Evolutionary conservation across 2,888 invertebrate species (phyloP), one percentile per base, ranked within the genome.

Genomic region (Tenthredo mesomela): DNA sequence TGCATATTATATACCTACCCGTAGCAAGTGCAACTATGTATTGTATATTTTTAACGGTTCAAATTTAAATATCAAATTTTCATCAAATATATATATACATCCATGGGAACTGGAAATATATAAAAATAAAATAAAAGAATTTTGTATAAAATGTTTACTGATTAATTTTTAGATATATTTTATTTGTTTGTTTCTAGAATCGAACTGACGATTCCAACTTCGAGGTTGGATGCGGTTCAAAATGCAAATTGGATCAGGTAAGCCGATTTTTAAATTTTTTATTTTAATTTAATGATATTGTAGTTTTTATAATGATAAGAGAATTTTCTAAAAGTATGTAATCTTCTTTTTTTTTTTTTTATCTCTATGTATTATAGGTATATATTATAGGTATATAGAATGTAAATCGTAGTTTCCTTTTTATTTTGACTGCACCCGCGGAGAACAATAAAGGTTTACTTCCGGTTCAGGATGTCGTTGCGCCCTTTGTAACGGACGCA

Each of bases 241-340:
- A 95, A 86, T 97, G 97, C 94, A 96, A 95, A 92, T 95, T 96
- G 85, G 95, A 96, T 92, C 96, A 97, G 95, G 97, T 96, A 94
- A 94, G 94, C 91, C 40, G 37, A 29, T 82, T 84, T 84, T 84
- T 87, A 82, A 65, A 80, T 78, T 87, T 85, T 3, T 9, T 10
- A 47, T 47, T 47, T 15, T 47, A 10, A 10, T 61, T 2, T 10
- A 58, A 58, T n/a, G 9, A 58, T 58, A 3, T 54, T 0, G n/a
- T n/a, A n/a, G n/a, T n/a, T n/a, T n/a, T 40, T 54, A 0, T 40
- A 43, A 6, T 18, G 0, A 58, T 1, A 61, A 9, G 10, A 58
- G 9, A 61, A 61, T 61, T n/a, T 1, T n/a, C 10, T 25, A 0
- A 21, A 25, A 61, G 25, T 61, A 61, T 61, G 9, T 61, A 0